These are phyloP conservation scores for Amazona vittata DNA, from an alignment of 2,113 vertebrate species.

Conservation along the genomic window DNA sequence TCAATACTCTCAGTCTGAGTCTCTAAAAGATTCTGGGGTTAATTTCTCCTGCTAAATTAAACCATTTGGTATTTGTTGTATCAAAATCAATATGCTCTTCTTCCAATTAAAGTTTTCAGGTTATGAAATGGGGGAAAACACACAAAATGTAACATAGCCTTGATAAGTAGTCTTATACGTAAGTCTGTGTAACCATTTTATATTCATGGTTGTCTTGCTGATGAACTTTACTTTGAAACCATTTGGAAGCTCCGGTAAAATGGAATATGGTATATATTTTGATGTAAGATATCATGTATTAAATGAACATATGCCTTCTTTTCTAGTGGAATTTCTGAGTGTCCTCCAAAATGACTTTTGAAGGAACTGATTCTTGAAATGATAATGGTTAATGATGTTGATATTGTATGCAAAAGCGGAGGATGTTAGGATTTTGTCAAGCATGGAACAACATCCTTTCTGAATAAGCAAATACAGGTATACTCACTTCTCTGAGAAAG, in stretches of 20 bases:
- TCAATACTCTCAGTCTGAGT: too few relatives aligned
- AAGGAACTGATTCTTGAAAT: background rate
- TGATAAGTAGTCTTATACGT: background rate
- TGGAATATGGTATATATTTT: background rate
- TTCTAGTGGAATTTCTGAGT: background rate
- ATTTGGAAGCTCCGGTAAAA: background rate
- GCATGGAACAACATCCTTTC: background rate
- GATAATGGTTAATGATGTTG: background rate
- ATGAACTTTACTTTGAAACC: background rate
- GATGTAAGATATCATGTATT: background rate
- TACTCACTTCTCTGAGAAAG: background rate
- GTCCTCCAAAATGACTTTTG: background rate
- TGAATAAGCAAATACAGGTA: background rate
- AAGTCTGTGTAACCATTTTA: background rate
- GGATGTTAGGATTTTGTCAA: background rate
- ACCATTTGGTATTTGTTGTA: background rate
- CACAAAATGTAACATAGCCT: background rate
- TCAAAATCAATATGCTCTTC: background rate
- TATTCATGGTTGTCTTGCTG: background rate
- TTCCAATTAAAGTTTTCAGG: background rate
- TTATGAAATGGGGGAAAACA: background rate
- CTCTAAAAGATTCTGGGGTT: background rate
- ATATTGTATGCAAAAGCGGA: background rate
- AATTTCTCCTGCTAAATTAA: background rate
- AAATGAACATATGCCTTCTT: background rate